Evolutionary conservation across 35 echinoderm and acorn worm genomes (phyloP).

Genomic region (Apostichopus parvimensis): DNA sequence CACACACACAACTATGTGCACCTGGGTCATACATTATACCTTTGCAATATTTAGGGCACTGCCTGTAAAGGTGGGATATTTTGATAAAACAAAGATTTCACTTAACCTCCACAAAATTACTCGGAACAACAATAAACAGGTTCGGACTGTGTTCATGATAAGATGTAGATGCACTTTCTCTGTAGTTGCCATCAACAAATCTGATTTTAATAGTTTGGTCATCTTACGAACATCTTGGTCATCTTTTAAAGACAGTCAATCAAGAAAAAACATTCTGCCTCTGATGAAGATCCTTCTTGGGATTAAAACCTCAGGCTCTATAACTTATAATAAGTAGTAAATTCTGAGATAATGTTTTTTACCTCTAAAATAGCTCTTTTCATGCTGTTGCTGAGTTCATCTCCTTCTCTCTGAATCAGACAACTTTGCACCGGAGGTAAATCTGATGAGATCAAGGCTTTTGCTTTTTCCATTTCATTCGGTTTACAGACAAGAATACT

Average conservation of each 20-base stretch:
- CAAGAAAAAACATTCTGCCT: neutral
- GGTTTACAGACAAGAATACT: slow-evolving; percentile 94
- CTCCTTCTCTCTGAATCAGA: slow-evolving; percentile 71
- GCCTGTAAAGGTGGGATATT: too few species aligned
- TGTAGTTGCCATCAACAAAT: too few species aligned
- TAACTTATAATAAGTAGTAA: neutral
- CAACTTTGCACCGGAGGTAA: slow-evolving; percentile 88
- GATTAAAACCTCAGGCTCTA: neutral
- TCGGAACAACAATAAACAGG: too few species aligned
- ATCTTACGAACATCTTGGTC: too few species aligned
- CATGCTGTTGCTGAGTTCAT: slow-evolving; percentile 88
- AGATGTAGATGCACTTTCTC: too few species aligned
- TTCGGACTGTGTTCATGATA: too few species aligned
- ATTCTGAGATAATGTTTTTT: neutral
- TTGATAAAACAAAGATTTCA: too few species aligned
- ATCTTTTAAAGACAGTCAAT: neutral
- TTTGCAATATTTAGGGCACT: too few species aligned
- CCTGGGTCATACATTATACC: too few species aligned
- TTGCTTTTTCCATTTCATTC: slow-evolving; percentile 79
- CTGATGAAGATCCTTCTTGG: neutral
- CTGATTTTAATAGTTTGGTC: too few species aligned
- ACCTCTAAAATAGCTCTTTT: slow-evolving; percentile 99
- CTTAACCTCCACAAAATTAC: too few species aligned
- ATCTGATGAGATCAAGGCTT: slow-evolving; percentile 61
- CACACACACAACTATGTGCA: too few species aligned